These are phyloP conservation scores for Porites divaricata DNA, from an alignment of 92 coral and sea anemone species.

Conservation along the genomic window DNA sequence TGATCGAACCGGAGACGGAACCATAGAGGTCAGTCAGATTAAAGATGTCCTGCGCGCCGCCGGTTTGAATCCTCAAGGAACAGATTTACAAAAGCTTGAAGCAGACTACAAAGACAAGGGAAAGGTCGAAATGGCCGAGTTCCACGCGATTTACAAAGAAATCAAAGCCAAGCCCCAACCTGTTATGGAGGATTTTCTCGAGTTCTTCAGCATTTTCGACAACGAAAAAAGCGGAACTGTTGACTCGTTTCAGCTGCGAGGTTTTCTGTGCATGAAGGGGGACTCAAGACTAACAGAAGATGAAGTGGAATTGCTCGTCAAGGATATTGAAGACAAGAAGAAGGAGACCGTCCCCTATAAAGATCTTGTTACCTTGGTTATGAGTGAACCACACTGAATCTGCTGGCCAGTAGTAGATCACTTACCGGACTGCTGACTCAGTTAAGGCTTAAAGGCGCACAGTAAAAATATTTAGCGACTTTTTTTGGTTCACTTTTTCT, in stretches of 20 bases:
- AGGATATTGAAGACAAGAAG: conserved; percentile 52
- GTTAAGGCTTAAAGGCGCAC: neutral
- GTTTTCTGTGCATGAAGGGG: conserved; percentile 76
- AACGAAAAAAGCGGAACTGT: conserved; percentile 84
- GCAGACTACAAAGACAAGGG: conserved; percentile 58
- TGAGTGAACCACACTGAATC: conserved; percentile 30
- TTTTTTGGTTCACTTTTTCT: neutral
- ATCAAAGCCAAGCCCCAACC: conserved; percentile 75
- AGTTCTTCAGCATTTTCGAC: conserved; percentile 88
- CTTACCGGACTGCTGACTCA: neutral
- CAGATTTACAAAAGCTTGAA: conserved; percentile 75
- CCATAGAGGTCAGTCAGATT: conserved; percentile 49
- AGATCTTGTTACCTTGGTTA: conserved; percentile 57
- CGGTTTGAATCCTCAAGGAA: conserved; percentile 80
- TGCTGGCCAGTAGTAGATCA: neutral
- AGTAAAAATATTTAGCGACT: neutral
- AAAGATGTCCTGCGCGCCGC: conserved; percentile 75
- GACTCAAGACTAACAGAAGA: conserved; percentile 75
- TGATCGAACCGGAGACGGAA: conserved; percentile 75
- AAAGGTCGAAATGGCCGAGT: conserved; percentile 62
- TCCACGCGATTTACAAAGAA: conserved; percentile 81
- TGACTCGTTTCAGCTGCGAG: conserved; percentile 79
- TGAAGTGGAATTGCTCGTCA: conserved; percentile 75
- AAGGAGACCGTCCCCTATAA: conserved; percentile 78
- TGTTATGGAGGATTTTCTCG: conserved; percentile 79